Conservation (phyloP, 2,797 vertebrate species). For the Orientallactaga sibirica region DNA sequence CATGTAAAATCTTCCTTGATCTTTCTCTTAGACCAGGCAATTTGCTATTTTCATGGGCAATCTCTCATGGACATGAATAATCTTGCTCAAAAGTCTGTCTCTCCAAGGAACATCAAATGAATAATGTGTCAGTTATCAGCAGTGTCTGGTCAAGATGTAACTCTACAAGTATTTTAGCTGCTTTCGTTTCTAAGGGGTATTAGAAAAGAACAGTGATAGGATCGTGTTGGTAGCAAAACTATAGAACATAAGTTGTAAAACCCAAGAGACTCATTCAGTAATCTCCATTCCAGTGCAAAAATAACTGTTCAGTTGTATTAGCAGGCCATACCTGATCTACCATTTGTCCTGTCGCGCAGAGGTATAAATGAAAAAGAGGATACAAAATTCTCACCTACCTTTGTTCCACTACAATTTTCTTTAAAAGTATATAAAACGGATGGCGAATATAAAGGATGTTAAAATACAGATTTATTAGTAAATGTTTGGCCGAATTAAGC, state of each 20-base stretch:
- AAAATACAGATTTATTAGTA: conserved; percentile 39
- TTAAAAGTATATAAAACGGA: conserved; percentile 27
- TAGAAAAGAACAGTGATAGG: conserved; percentile 69
- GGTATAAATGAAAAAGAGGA: not conserved
- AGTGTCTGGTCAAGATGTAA: conserved; percentile 42
- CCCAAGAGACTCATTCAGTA: not conserved
- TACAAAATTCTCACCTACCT: not conserved
- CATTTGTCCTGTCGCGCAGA: not conserved
- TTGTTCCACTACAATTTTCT: conserved; percentile 17
- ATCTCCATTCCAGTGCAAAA: conserved; percentile 43
- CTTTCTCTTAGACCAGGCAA: conserved; percentile 47
- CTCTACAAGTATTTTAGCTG: conserved; percentile 52
- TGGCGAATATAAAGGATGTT: not conserved
- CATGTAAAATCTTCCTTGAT: conserved; percentile 47
- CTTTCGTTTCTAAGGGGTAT: conserved; percentile 50
- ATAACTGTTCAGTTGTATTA: not conserved
- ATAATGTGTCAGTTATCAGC: conserved; percentile 30
- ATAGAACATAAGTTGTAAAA: conserved; percentile 27
- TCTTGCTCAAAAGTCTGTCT: conserved; percentile 53
- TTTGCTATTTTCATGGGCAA: conserved; percentile 51
- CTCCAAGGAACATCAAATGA: conserved; percentile 41
- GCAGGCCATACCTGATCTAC: not conserved
- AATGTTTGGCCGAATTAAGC: not conserved
- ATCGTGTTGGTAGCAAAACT: conserved; percentile 9
- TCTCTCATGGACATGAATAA: not conserved